A percentile compares a stretch with the other conserved stretches of the same genome.
Conservation (phyloP, 2,888 invertebrate species). For the Habrosyne pyritoides region DNA sequence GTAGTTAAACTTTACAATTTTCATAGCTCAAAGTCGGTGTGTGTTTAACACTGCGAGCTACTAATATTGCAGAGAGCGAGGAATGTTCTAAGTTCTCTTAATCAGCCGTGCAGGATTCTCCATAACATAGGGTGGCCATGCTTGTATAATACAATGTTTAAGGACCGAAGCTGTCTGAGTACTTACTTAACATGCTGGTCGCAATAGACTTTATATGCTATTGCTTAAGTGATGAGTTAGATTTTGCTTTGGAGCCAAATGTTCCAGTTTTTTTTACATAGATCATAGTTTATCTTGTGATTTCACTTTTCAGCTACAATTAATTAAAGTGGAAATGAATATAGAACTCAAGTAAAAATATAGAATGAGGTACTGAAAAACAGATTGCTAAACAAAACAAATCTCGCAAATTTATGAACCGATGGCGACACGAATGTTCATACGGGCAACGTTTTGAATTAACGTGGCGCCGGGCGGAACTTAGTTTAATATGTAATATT, state of each 20-base stretch:
- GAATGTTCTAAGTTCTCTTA: conserved; percentile 45
- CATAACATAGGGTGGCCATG: conserved; percentile 29
- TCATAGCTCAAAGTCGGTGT: not conserved
- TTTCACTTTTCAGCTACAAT: too few relatives aligned
- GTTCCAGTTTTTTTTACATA: too few relatives aligned
- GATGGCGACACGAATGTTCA: conserved; percentile 36
- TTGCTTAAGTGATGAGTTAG: too few relatives aligned
- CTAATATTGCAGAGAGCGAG: conserved; percentile 35
- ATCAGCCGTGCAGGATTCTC: conserved; percentile 32
- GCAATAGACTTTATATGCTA: too few relatives aligned
- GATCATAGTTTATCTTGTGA: too few relatives aligned
- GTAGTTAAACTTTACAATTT: conserved; percentile 5
- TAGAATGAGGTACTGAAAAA: not conserved
- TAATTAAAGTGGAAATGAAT: too few relatives aligned
- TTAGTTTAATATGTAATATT: conserved; percentile 42
- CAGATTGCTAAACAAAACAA: not conserved
- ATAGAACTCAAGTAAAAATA: too few relatives aligned
- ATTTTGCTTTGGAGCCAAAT: too few relatives aligned
- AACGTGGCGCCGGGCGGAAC: conserved; percentile 35
- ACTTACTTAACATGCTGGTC: too few relatives aligned
- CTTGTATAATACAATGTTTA: not conserved
- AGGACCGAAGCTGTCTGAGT: not conserved
- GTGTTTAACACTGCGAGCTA: conserved; percentile 25
- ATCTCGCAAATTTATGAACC: conserved; percentile 32
- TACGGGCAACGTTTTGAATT: conserved; percentile 44